These are phyloP conservation scores for Calcarius lapponicus DNA, from an alignment of 2,797 vertebrate genomes.

Conservation along the genomic window DNA sequence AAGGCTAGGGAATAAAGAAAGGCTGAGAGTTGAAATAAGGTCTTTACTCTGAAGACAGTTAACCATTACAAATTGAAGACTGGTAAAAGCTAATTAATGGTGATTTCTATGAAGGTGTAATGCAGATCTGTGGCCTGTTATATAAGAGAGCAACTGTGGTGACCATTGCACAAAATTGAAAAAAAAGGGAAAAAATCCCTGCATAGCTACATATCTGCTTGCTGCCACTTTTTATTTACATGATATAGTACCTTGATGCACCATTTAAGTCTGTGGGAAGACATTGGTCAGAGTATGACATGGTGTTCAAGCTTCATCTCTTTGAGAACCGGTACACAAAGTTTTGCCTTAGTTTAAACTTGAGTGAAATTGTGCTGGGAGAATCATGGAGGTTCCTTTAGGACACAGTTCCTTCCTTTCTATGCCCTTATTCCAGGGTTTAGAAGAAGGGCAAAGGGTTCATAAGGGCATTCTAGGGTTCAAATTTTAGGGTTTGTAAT, in stretches of 20 bases:
- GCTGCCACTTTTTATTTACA: background rate
- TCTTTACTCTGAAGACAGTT: background rate
- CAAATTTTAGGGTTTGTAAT: background rate
- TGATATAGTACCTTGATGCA: background rate
- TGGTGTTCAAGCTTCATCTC: background rate
- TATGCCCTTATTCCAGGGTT: background rate
- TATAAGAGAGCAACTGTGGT: rapidly evolving
- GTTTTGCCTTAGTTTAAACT: background rate
- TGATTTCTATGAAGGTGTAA: background rate
- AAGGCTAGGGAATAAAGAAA: background rate
- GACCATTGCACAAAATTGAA: background rate
- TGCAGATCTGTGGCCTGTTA: background rate
- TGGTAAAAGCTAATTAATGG: background rate
- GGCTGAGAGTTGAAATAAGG: background rate
- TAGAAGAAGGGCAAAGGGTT: background rate
- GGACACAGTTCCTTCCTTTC: background rate
- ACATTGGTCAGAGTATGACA: background rate
- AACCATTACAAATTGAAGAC: background rate
- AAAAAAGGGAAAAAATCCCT: background rate
- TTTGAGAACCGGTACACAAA: background rate
- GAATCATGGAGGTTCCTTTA: background rate
- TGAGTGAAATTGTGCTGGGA: background rate
- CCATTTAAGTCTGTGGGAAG: background rate
- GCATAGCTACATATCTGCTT: background rate
- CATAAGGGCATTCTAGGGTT: background rate